These are phyloP conservation scores for Drosophila recens DNA, from an alignment of 2,888 invertebrate species.

Conservation along the genomic window DNA sequence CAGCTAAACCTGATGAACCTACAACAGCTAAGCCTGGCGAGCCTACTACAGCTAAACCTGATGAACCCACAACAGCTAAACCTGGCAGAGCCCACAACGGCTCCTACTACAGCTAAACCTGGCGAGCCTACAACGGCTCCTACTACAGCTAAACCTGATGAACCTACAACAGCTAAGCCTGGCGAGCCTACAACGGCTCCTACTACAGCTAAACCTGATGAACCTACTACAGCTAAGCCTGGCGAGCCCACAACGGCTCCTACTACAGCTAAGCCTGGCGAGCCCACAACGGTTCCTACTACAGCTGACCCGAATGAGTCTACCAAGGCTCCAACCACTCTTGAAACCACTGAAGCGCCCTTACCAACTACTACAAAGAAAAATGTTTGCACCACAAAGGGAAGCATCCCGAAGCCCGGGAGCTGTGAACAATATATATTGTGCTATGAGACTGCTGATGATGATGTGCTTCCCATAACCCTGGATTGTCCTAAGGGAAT, in stretches of 20 bases:
- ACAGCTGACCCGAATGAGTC: neutral
- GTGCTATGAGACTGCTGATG: slow-evolving; percentile 44
- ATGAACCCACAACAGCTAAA: slow-evolving; percentile 3
- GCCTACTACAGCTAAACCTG: neutral
- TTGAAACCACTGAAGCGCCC: slow-evolving; percentile 2
- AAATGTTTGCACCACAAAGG: slow-evolving; percentile 61
- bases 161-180: neutral
- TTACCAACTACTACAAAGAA: neutral
- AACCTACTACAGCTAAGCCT: neutral
- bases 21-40: neutral
- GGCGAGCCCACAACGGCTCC: neutral
- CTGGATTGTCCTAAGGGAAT: slow-evolving; percentile 61
- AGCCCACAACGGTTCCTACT: neutral
- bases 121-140: slow-evolving; percentile 1
- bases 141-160: neutral
- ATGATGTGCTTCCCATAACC: slow-evolving; percentile 8
- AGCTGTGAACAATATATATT: slow-evolving; percentile 62
- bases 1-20: neutral
- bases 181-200: neutral
- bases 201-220: neutral
- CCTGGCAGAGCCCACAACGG: neutral
- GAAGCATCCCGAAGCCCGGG: slow-evolving; percentile 59
- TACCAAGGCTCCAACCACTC: neutral
- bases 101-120: neutral
- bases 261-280: neutral